A percentile compares a stretch with the other conserved stretches of the same genome.
phyloP scores from a whole-genome alignment of 2,888 invertebrate genomes.

The Chaetoderma sp. region DNA sequence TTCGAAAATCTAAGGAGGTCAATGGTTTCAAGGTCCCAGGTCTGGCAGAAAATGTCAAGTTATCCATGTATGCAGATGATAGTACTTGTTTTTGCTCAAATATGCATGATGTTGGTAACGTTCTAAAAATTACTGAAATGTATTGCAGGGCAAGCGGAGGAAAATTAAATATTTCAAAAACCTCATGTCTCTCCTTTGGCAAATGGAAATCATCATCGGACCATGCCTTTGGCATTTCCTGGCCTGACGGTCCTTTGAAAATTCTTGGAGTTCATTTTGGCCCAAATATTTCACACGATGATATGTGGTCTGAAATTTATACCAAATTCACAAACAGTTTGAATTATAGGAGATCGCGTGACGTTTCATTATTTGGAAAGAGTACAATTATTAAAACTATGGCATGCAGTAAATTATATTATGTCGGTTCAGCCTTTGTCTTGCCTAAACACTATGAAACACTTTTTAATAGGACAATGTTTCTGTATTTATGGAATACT shows the following conservation, averaged over 20 bases:
- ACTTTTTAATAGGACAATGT: not conserved
- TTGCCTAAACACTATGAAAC: not conserved
- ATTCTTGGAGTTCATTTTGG: not conserved
- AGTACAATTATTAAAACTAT: not conserved
- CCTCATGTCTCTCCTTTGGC: conserved; percentile 31
- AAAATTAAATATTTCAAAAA: conserved; percentile 33
- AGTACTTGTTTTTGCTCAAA: not conserved
- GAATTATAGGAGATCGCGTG: not conserved
- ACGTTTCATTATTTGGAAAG: not conserved
- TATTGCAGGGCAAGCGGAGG: conserved; percentile 25
- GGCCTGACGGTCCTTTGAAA: not conserved
- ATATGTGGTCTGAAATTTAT: not conserved
- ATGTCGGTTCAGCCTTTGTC: not conserved
- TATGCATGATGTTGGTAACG: not conserved
- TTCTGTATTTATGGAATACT: not conserved
- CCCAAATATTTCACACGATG: not conserved
- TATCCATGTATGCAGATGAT: conserved; percentile 24
- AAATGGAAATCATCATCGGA: conserved; percentile 34
- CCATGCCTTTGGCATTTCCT: conserved; percentile 33
- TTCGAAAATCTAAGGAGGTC: not conserved
- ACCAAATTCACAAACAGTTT: not conserved
- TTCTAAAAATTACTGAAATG: conserved; percentile 10
- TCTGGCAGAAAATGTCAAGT: not conserved
- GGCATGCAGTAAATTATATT: not conserved
- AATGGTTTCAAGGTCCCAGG: conserved; percentile 26